Evolutionary conservation across 2,797 vertebrate species (phyloP).

Genomic region (Enteromius fasciolatus): DNA sequence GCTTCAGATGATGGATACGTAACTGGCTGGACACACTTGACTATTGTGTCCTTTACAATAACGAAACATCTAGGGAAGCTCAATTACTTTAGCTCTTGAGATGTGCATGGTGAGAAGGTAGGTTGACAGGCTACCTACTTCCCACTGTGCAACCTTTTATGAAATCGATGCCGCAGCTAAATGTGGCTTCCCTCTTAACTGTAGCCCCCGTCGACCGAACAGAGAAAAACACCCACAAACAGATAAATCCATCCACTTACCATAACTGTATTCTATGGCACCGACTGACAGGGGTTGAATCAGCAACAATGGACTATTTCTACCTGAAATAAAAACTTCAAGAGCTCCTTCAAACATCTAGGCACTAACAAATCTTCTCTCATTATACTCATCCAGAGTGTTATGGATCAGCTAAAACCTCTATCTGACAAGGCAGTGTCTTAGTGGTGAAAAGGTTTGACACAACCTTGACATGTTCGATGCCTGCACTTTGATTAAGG

Average conservation of each 20-base stretch:
- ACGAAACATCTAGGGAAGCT: conserved; percentile 55
- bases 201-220: conserved; percentile 60
- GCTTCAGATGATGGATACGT: conserved; percentile 17
- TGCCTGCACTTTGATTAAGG: conserved; percentile 44
- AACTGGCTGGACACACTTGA: conserved; percentile 46
- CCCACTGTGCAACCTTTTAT: conserved; percentile 78
- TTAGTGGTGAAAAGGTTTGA: conserved; percentile 37
- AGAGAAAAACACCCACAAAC: conserved; percentile 75
- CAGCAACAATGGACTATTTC: neutral
- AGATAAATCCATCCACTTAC: conserved; percentile 70
- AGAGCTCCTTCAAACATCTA: neutral
- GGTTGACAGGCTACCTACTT: conserved; percentile 74
- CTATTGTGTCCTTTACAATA: conserved; percentile 58
- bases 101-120: conserved; percentile 63
- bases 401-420: conserved; percentile 33
- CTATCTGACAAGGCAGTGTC: conserved; percentile 35
- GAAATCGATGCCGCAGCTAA: conserved; percentile 80
- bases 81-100: conserved; percentile 70
- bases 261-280: conserved; percentile 12
- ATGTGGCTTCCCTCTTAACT: conserved; percentile 72
- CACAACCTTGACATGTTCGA: conserved; percentile 44
- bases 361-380: conserved; percentile 26
- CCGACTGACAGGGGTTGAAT: neutral
- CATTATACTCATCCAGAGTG: conserved; percentile 25
- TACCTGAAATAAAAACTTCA: conserved; percentile 7